Percentiles rank a stretch among this genome's conserved stretches.
These are phyloP conservation scores for Pyralis farinalis DNA, from an alignment of 2,888 invertebrate genomes.

Conservation along the genomic window DNA sequence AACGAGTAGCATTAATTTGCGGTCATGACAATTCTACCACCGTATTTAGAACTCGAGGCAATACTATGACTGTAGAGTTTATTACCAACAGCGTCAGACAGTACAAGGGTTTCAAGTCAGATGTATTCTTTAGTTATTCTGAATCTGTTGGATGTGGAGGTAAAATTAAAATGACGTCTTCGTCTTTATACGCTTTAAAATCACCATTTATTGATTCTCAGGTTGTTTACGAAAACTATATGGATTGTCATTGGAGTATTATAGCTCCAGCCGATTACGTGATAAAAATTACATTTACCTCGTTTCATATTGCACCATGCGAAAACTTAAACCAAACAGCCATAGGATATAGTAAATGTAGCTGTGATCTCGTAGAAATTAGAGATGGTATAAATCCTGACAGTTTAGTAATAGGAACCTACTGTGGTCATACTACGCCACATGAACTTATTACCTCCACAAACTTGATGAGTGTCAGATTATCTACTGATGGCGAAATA, in stretches of 20 bases:
- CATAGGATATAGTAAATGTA: slow-evolving; percentile 73
- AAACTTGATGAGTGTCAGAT: slow-evolving; percentile 83
- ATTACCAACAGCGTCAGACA: slow-evolving; percentile 57
- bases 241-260: slow-evolving; percentile 90
- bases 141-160: slow-evolving; percentile 86
- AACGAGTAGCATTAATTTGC: slow-evolving; percentile 82
- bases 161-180: slow-evolving; percentile 69
- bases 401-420: slow-evolving; percentile 83
- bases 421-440: slow-evolving; percentile 85
- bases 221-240: slow-evolving; percentile 80
- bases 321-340: slow-evolving; percentile 55
- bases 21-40: slow-evolving; percentile 82
- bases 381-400: slow-evolving; percentile 86
- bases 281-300: slow-evolving; percentile 80
- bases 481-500: slow-evolving; percentile 83
- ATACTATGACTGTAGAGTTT: slow-evolving; percentile 79
- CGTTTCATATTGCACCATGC: slow-evolving; percentile 76
- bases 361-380: slow-evolving; percentile 87
- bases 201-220: slow-evolving; percentile 49
- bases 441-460: slow-evolving; percentile 79
- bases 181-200: slow-evolving; percentile 50
- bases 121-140: slow-evolving; percentile 80
- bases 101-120: slow-evolving; percentile 81
- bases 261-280: slow-evolving; percentile 80
- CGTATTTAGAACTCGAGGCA: slow-evolving; percentile 79